Evolutionary conservation across 2,888 invertebrate species (phyloP).

Genomic region (Protophormia terraenovae): DNA sequence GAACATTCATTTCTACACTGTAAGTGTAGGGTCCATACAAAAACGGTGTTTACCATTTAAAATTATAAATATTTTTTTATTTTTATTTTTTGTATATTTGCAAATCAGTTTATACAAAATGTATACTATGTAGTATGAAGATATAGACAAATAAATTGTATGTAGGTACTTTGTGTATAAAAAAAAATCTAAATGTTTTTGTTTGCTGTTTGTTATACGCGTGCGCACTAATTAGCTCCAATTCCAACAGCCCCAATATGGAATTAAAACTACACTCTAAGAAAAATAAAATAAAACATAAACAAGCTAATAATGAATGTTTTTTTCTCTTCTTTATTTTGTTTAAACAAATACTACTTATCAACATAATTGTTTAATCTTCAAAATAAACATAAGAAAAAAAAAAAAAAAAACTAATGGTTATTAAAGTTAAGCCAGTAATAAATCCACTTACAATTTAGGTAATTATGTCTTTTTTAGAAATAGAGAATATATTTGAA

Average conservation of each 20-base stretch:
- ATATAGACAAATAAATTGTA: not conserved
- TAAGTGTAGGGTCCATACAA: constrained; percentile 18
- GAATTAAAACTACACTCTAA: constrained; percentile 39
- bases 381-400: too few relatives aligned
- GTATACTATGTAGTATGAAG: not conserved
- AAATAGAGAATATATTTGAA: not conserved
- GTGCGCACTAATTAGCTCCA: constrained; percentile 70
- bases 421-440: not conserved
- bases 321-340: too few relatives aligned
- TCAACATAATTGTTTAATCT: constrained; percentile 4
- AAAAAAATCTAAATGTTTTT: constrained; percentile 45
- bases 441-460: not conserved
- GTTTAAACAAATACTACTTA: not conserved
- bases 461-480: not conserved
- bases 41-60: constrained; percentile 8
- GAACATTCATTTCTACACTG: not conserved
- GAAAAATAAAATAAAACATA: constrained; percentile 18
- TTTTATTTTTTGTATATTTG: not conserved
- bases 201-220: constrained; percentile 60
- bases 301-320: constrained; percentile 5
- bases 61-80: too few relatives aligned
- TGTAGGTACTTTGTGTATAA: constrained; percentile 25
- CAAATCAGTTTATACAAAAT: constrained; percentile 32
- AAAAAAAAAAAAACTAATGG: not conserved
- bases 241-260: constrained; percentile 50